A percentile compares a stretch with the other conserved stretches of the same genome.
Evolutionary conservation across 2,113 vertebrate genomes (phyloP).

Genomic region (Otocyon megalotis): DNA sequence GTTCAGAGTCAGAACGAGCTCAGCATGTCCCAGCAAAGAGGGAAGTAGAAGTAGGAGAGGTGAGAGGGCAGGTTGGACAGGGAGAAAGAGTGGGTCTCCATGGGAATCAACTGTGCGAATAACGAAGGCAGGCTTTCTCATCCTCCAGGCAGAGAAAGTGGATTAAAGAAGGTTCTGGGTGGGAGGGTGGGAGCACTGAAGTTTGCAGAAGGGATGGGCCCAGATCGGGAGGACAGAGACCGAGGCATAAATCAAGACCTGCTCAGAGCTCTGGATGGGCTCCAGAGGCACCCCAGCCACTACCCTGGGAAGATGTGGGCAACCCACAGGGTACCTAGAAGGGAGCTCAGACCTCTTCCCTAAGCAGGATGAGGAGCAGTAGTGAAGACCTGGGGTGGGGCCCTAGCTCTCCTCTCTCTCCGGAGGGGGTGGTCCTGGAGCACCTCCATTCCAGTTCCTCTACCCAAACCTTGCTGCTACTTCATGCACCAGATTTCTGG

Average conservation of each 20-base stretch:
- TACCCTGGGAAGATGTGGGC: neutral
- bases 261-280: neutral
- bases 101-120: neutral
- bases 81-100: neutral
- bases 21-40: neutral
- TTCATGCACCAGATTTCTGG: neutral
- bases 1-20: neutral
- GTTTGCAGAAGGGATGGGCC: neutral
- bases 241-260: too few relatives aligned
- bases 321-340: neutral
- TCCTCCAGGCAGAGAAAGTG: neutral
- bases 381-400: neutral
- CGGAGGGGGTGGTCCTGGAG: neutral
- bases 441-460: neutral
- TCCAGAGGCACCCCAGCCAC: too few relatives aligned
- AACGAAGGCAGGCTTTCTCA: too few relatives aligned
- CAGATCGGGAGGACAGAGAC: neutral
- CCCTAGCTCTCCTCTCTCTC: neutral
- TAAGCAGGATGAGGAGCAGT: neutral
- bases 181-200: neutral
- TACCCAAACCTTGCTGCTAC: neutral
- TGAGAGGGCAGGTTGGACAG: neutral
- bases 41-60: accelerated
- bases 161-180: neutral
- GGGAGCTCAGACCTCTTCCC: neutral